Evolutionary conservation across 2,888 invertebrate species (phyloP).

Genomic region (Leucania comma): DNA sequence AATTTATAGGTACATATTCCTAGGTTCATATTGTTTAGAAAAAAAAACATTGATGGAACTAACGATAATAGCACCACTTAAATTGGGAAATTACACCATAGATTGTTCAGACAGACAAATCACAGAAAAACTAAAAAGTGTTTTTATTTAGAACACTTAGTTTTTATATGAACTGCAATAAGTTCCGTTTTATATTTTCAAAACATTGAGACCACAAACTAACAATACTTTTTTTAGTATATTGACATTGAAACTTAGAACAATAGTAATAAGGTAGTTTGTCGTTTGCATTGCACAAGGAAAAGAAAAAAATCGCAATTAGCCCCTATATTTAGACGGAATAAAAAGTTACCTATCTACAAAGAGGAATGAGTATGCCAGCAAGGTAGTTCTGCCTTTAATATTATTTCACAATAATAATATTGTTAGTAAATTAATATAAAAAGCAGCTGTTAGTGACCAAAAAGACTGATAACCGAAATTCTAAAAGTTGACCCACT

Average conservation of each 20-base stretch:
- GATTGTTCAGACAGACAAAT: too few relatives aligned
- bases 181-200: not conserved
- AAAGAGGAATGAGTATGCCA: slow-evolving; percentile 20
- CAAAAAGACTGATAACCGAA: not conserved
- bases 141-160: too few relatives aligned
- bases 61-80: too few relatives aligned
- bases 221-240: not conserved
- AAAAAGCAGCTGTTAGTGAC: not conserved
- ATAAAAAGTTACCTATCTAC: not conserved
- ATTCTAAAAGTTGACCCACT: slow-evolving; percentile 5
- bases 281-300: slow-evolving; percentile 1
- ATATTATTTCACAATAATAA: not conserved
- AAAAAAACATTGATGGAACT: too few relatives aligned
- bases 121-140: too few relatives aligned
- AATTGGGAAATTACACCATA: too few relatives aligned
- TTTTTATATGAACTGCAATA: not conserved
- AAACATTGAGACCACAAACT: not conserved
- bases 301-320: slow-evolving; percentile 27
- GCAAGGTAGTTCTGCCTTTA: slow-evolving; percentile 1
- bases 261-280: not conserved
- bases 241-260: not conserved
- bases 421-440: slow-evolving; percentile 19
- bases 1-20: not conserved
- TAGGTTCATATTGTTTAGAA: too few relatives aligned
- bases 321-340: not conserved